These are phyloP conservation scores for Cyanoliseus patagonus DNA, from an alignment of 2,113 vertebrate species.

Conservation along the genomic window DNA sequence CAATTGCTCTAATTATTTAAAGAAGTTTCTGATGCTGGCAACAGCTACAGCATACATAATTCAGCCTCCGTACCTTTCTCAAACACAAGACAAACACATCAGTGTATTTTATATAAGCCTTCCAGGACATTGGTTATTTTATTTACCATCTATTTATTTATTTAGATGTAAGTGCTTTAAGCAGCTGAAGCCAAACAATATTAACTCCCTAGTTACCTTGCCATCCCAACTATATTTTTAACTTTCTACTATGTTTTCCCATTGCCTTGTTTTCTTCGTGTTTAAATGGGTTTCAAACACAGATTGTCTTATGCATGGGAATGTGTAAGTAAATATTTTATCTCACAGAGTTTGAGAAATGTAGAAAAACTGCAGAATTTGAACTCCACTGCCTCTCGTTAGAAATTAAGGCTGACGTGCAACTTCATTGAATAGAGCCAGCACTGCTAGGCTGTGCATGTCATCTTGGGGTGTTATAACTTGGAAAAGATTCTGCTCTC, in stretches of 20 bases:
- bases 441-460: not conserved
- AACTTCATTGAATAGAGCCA: not conserved
- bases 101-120: slow-evolving; percentile 35
- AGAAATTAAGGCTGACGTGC: not conserved
- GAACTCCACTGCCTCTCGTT: not conserved
- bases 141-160: slow-evolving; percentile 1
- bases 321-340: not conserved
- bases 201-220: not conserved
- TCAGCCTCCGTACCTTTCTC: not conserved
- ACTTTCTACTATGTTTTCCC: not conserved
- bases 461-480: not conserved
- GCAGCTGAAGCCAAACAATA: slow-evolving; percentile 23
- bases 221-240: not conserved
- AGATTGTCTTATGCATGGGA: not conserved
- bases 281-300: not conserved
- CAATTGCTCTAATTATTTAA: slow-evolving; percentile 34
- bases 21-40: slow-evolving; percentile 44
- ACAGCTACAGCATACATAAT: not conserved
- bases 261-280: not conserved
- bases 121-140: slow-evolving; percentile 16
- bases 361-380: not conserved
- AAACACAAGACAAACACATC: slow-evolving; percentile 40
- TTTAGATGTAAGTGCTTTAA: slow-evolving; percentile 21
- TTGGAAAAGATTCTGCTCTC: not conserved
- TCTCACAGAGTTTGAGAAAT: not conserved